Percentiles rank a stretch among this genome's conserved stretches.
These are phyloP conservation scores for Macheiramphus alcinus DNA, from an alignment of 2,113 vertebrate species.

Conservation along the genomic window DNA sequence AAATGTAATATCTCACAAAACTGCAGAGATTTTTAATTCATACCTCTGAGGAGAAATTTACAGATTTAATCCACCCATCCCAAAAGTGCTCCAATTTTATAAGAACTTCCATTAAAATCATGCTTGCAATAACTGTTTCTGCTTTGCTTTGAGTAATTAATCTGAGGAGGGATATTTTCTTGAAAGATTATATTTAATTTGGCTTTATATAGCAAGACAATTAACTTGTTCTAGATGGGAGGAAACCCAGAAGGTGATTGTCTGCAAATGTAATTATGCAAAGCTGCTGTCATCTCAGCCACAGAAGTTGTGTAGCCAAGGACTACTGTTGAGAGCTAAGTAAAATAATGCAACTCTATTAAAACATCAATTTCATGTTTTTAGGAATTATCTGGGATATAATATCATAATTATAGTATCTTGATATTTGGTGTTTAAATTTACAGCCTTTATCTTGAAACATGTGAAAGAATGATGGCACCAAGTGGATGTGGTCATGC, in stretches of 20 bases:
- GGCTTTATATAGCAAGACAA: background rate
- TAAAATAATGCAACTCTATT: background rate
- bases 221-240: background rate
- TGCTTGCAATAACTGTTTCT: background rate
- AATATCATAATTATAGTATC: background rate
- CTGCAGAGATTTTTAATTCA: background rate
- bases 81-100: rapidly evolving
- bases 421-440: background rate
- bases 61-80: background rate
- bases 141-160: background rate
- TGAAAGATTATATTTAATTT: background rate
- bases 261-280: background rate
- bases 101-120: background rate
- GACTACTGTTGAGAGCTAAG: background rate
- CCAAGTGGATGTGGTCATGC: background rate
- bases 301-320: background rate
- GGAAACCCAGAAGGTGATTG: background rate
- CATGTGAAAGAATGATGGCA: background rate
- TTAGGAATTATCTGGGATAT: background rate
- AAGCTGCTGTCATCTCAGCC: background rate
- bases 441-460: background rate
- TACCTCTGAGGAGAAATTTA: background rate
- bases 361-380: background rate
- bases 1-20: background rate
- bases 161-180: background rate